Evolutionary conservation across 2,797 vertebrate species (phyloP).

Genomic region (Acrocephalus scirpaceus): DNA sequence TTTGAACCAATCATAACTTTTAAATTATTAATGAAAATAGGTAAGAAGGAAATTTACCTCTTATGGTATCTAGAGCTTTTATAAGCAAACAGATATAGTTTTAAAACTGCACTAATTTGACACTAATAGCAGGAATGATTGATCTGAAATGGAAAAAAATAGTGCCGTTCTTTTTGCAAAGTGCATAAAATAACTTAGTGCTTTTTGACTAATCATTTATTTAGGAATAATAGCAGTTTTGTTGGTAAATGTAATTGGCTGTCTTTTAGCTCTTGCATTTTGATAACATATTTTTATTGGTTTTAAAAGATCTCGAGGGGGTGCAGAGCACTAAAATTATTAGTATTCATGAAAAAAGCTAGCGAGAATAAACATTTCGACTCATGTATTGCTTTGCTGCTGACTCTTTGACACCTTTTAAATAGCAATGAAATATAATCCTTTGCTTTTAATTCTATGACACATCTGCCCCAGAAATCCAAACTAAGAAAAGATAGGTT

Average conservation of each 20-base stretch:
- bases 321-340: not conserved
- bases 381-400: not conserved
- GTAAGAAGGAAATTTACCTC: not conserved
- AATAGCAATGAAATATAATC: not conserved
- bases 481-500: not conserved
- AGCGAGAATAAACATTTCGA: not conserved
- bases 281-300: not conserved
- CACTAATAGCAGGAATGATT: not conserved
- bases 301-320: not conserved
- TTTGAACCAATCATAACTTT: not conserved
- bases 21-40: not conserved
- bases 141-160: not conserved
- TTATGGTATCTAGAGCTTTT: not conserved
- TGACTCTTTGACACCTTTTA: not conserved
- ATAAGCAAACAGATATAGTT: not conserved
- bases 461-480: not conserved
- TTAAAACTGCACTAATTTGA: not conserved
- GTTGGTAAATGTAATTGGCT: not conserved
- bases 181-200: not conserved
- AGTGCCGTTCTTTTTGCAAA: not conserved
- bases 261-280: not conserved
- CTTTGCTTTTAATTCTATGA: constrained; percentile 30
- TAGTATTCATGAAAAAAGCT: not conserved
- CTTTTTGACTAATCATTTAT: not conserved
- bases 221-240: constrained; percentile 25